Base-by-base conservation (phyloP, 2,113 vertebrate species). In the Sakesphorus luctuosus region DNA sequence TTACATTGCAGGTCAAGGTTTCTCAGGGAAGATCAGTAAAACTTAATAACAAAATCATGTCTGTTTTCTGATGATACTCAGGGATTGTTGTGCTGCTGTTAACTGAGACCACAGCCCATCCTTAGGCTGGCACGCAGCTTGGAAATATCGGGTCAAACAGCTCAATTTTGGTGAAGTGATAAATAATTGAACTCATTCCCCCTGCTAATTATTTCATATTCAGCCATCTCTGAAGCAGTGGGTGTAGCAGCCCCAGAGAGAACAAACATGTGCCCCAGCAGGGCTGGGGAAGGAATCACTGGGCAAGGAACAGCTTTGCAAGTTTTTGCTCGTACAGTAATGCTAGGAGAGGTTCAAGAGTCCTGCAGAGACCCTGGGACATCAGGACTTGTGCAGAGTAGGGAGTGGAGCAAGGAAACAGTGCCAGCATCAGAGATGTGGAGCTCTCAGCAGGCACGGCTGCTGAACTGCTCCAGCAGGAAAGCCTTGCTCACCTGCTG, bases 181-280 rank as follows among this genome's bases (percentile, higher is more conserved):
- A 90, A 63, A 74, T 40, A 81, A 75, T 65, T 92, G 86, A 80
- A 88, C 50, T 81, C 38, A 93, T 92, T 43, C 44, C 90, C 89
- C 79, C 28, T 31, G 82, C 53, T 91, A 93, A 88, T 93, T 87
- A 71, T 71, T 96, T 95, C 93, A 86, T 96, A 58, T 50, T 8
- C 26, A 66, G 87, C 89, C 93, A 85, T 91, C 59, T 67, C 87
- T 80, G 85, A 38, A 59, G 89, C 72, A 14, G 26, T 77, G 87
- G 87, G 91, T 76, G 91, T 94, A 89, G 50, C 72, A 89, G 50
- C 72, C 89, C 67, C 83, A 4, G 61, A 67, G 83, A 86, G 66
- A 86, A 35, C 55, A 90, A 90, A 90, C 36, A 38, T 1, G 9
- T 1, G 0, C 53, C 84, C 66, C 93, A 88, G 55, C 62, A 49